Evolutionary conservation across 2,888 invertebrate species (phyloP).

Genomic region (Nematopogon swammerdamellus): DNA sequence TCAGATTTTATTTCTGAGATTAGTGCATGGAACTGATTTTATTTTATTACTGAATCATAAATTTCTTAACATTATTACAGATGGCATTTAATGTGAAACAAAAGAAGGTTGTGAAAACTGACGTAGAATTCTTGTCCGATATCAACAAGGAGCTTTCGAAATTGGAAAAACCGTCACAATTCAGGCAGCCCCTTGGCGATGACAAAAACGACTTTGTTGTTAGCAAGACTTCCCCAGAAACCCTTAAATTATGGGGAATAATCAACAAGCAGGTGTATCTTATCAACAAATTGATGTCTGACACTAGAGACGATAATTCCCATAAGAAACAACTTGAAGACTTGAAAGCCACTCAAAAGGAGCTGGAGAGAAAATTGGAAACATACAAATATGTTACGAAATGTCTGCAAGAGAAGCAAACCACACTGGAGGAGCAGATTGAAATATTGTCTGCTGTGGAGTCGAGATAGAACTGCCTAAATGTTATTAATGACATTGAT

Average conservation of each 20-base stretch:
- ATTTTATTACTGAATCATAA: too few relatives aligned
- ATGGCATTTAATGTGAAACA: not conserved
- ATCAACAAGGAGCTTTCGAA: not conserved
- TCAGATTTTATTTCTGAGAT: too few relatives aligned
- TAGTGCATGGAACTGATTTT: too few relatives aligned
- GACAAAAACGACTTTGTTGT: not conserved
- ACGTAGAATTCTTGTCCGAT: not conserved
- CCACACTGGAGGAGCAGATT: slow-evolving; percentile 43
- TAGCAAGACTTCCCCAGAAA: not conserved
- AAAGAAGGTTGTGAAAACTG: not conserved
- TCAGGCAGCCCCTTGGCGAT: not conserved
- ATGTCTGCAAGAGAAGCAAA: slow-evolving; percentile 43
- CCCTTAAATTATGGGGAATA: slow-evolving; percentile 30
- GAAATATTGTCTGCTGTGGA: slow-evolving; percentile 43
- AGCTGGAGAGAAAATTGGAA: slow-evolving; percentile 31
- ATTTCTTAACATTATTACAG: not conserved
- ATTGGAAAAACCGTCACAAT: not conserved
- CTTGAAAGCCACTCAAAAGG: slow-evolving; percentile 21
- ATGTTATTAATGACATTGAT: too few relatives aligned
- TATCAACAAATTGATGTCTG: slow-evolving; percentile 26
- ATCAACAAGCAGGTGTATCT: slow-evolving; percentile 41
- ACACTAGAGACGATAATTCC: slow-evolving; percentile 28
- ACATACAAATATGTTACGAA: slow-evolving; percentile 39
- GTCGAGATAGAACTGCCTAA: slow-evolving; percentile 30
- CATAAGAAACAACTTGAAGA: slow-evolving; percentile 29